Percentiles rank a stretch among this genome's conserved stretches.
phyloP scores from a whole-genome alignment of 2,888 invertebrate species.

The Timema cristinae region DNA sequence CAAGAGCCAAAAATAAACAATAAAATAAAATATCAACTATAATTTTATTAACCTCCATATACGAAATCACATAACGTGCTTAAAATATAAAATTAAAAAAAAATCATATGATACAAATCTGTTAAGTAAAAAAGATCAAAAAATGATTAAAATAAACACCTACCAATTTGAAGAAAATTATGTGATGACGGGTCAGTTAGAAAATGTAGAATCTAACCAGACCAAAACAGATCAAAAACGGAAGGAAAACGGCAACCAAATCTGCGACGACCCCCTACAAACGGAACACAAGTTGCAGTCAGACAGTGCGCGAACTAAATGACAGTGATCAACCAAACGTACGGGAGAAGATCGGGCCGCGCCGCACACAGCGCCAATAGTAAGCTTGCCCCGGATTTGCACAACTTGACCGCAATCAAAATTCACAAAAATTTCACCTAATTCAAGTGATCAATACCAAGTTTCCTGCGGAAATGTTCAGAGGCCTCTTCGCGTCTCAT shows the following conservation, averaged over 20 bases:
- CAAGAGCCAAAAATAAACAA: too few species aligned
- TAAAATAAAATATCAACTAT: too few species aligned
- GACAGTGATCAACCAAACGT: conserved; percentile 33
- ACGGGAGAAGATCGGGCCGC: conserved; percentile 22
- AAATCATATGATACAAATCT: too few species aligned
- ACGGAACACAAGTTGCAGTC: conserved; percentile 60
- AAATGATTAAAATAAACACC: conserved; percentile 25
- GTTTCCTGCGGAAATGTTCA: too few species aligned
- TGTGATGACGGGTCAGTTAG: conserved; percentile 31
- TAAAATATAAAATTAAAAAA: too few species aligned
- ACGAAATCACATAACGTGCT: too few species aligned
- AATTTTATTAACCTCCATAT: too few species aligned
- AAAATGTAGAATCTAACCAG: conserved; percentile 32
- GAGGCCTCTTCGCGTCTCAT: too few species aligned
- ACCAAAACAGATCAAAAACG: conserved; percentile 37
- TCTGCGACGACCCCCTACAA: conserved; percentile 49
- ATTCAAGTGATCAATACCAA: too few species aligned
- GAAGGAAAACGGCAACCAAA: conserved; percentile 48
- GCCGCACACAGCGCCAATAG: conserved; percentile 19
- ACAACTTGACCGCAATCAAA: not conserved
- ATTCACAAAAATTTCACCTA: too few species aligned
- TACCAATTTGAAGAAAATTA: conserved; percentile 33
- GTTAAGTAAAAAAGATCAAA: too few species aligned
- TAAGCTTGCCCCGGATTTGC: conserved; percentile 17
- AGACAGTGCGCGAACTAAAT: conserved; percentile 61